phyloP scores from a whole-genome alignment of 64 coral and sea anemone genomes.

The Montipora capricornis region DNA sequence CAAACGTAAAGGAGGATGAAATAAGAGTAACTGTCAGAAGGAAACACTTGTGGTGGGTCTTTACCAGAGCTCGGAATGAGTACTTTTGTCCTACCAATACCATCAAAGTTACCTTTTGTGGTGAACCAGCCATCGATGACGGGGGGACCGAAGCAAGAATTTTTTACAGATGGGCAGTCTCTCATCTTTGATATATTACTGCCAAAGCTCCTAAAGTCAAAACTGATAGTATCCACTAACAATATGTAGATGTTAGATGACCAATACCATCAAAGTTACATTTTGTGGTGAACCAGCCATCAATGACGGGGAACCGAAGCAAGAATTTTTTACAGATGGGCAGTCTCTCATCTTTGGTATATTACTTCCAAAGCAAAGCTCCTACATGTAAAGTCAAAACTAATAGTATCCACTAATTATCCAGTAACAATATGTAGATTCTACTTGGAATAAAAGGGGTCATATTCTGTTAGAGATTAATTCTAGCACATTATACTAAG shows the following conservation, averaged over 20 bases:
- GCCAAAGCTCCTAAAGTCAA: background rate
- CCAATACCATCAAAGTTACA: constrained; percentile 21
- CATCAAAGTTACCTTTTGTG: constrained; percentile 51
- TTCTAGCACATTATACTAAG: too few species aligned
- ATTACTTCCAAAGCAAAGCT: constrained; percentile 13
- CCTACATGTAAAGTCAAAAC: too few species aligned
- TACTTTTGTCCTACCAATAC: constrained; percentile 1
- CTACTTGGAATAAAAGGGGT: too few species aligned
- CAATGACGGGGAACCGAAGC: constrained; percentile 31
- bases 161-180: constrained; percentile 39
- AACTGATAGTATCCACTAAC: too few species aligned
- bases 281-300: constrained; percentile 60
- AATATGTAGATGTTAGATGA: too few species aligned
- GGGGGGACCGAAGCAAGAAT: constrained; percentile 40
- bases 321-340: constrained; percentile 52
- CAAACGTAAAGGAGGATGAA: constrained; percentile 21
- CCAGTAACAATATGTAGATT: too few species aligned
- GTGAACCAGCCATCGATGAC: constrained; percentile 49
- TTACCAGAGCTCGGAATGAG: constrained; percentile 22
- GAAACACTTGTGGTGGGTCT: constrained; percentile 56
- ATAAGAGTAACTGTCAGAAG: constrained; percentile 44
- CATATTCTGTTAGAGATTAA: too few species aligned
- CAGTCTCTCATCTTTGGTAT: background rate
- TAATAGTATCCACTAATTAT: too few species aligned
- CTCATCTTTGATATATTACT: background rate